phyloP scores from a whole-genome alignment of 2,797 vertebrate genomes.

The Corythornis leucogaster region DNA sequence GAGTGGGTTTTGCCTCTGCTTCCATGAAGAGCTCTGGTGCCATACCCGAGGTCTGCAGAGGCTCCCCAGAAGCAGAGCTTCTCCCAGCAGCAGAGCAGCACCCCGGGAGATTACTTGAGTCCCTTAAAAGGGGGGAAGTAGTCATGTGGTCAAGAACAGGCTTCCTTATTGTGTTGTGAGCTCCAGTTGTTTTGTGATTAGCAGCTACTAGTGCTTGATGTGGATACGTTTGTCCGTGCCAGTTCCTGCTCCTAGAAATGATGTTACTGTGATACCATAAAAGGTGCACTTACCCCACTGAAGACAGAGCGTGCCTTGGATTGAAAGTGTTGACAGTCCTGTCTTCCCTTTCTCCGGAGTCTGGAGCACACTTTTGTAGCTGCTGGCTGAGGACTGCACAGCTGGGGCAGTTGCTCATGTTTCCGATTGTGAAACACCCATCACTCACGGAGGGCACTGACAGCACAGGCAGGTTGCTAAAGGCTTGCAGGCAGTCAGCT shows the following conservation, averaged over 20 bases:
- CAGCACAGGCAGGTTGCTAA: conserved; percentile 62
- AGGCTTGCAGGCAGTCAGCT: conserved; percentile 4
- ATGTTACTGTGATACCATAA: neutral
- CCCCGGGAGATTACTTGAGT: neutral
- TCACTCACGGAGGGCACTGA: conserved; percentile 33
- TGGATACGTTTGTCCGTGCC: neutral
- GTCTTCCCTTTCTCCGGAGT: neutral
- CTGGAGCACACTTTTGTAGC: neutral
- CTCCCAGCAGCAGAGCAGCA: neutral
- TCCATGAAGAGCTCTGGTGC: neutral
- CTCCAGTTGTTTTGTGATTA: neutral
- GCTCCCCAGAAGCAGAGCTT: neutral
- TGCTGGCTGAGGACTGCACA: conserved; percentile 5
- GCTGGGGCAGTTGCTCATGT: conserved; percentile 28
- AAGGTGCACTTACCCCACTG: neutral
- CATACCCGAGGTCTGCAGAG: neutral
- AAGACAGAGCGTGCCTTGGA: neutral
- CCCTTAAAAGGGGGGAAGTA: neutral
- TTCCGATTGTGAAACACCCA: conserved; percentile 65
- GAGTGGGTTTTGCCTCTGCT: neutral
- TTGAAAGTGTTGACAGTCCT: neutral
- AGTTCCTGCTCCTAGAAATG: neutral
- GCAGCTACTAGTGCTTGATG: neutral
- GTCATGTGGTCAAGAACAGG: neutral
- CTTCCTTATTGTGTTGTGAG: neutral